phyloP scores from a whole-genome alignment of 37 sponge, comb jelly and placozoan species.

The Geodia barretti region DNA sequence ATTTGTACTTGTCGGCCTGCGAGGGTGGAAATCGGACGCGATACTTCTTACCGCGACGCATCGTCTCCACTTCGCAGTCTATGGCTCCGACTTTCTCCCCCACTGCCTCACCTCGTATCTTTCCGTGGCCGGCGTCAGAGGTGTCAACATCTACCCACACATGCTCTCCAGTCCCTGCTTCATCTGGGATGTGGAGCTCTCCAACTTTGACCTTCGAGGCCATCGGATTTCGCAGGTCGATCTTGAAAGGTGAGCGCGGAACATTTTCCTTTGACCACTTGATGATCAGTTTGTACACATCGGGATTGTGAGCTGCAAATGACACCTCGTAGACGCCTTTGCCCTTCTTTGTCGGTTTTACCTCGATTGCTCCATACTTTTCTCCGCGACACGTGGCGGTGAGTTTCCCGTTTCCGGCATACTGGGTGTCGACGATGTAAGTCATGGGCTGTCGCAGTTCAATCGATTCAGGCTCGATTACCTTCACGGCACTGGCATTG shows the following conservation, averaged over 20 bases:
- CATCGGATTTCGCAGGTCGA: conserved; percentile 49
- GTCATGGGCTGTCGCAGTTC: conserved; percentile 18
- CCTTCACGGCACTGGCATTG: conserved; percentile 48
- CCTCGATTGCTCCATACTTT: conserved; percentile 49
- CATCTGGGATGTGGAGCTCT: conserved; percentile 50
- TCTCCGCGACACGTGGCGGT: conserved; percentile 51
- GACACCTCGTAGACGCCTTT: conserved; percentile 21
- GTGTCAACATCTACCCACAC: conserved; percentile 38
- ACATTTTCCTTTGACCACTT: conserved; percentile 57
- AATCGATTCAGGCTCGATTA: conserved; percentile 32
- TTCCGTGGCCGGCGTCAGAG: conserved; percentile 51
- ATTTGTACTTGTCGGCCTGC: conserved; percentile 47
- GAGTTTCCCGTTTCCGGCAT: conserved; percentile 72
- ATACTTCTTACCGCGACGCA: background rate
- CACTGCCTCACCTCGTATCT: conserved; percentile 10
- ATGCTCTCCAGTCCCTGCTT: conserved; percentile 29
- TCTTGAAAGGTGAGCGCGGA: conserved; percentile 68
- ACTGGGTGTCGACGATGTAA: conserved; percentile 43
- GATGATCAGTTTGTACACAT: conserved; percentile 50
- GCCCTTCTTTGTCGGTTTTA: conserved; percentile 15
- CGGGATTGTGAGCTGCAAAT: conserved; percentile 52
- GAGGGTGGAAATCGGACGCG: conserved; percentile 41
- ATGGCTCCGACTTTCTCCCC: conserved; percentile 25
- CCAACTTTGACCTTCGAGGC: conserved; percentile 41
- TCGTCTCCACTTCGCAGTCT: conserved; percentile 16